A percentile compares a stretch with the other conserved stretches of the same genome.
These are phyloP conservation scores for Hycleus phaleratus DNA, from an alignment of 1,140 invertebrate genomes.

Conservation along the genomic window DNA sequence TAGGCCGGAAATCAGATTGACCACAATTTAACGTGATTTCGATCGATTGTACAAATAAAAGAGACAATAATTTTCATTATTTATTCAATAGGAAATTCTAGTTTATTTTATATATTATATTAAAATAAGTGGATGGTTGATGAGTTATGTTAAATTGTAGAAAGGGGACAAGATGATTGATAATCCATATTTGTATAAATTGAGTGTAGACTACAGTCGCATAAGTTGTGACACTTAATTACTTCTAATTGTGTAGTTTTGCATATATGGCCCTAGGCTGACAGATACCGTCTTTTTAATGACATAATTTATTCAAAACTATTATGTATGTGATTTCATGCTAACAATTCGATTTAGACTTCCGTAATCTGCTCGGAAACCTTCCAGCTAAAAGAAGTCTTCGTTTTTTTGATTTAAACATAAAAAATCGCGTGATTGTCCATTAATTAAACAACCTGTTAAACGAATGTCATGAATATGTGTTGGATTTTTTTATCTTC, in stretches of 20 bases:
- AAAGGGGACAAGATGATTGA: not conserved
- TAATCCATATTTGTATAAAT: not conserved
- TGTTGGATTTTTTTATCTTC: no score
- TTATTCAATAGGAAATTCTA: no score
- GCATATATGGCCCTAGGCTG: slow-evolving; percentile 4
- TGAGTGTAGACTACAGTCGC: not conserved
- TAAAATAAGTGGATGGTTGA: not conserved
- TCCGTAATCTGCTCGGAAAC: no score
- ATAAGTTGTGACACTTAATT: slow-evolving; percentile 13
- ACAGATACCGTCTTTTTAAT: slow-evolving; percentile 10
- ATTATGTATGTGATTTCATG: no score
- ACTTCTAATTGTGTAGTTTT: slow-evolving; percentile 4
- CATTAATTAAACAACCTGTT: not conserved
- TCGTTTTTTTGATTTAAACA: slow-evolving; percentile 1
- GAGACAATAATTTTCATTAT: no score
- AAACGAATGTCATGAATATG: not conserved
- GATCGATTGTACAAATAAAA: not conserved
- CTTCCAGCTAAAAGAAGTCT: not conserved
- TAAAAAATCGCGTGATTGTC: not conserved
- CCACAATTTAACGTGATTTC: slow-evolving; percentile 10
- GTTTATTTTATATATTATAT: not conserved
- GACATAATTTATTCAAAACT: slow-evolving; percentile 10
- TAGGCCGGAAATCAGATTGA: slow-evolving; percentile 12
- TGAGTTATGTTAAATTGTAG: not conserved
- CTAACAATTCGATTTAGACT: no score